Evolutionary conservation across 2,113 vertebrate species (phyloP).

Genomic region (Aix galericulata): DNA sequence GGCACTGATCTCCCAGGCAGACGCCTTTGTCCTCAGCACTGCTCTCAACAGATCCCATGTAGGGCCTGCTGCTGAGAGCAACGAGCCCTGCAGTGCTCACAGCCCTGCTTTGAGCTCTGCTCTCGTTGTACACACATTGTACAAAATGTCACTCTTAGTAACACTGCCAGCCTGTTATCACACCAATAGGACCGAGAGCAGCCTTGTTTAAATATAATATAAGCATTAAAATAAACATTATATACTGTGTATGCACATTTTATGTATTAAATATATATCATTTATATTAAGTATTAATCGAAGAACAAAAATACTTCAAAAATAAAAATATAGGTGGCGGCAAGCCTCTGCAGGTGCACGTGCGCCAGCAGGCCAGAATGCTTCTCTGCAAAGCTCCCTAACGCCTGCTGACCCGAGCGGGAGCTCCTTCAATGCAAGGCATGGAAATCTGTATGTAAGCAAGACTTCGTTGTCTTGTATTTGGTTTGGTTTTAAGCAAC

Average conservation of each 20-base stretch:
- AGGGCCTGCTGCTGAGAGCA: not conserved
- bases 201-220: not conserved
- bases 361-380: accelerated
- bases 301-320: not conserved
- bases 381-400: accelerated
- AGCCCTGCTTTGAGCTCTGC: not conserved
- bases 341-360: accelerated
- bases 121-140: accelerated
- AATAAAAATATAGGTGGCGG: no score
- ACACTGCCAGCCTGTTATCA: not conserved
- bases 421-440: no score
- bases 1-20: not conserved
- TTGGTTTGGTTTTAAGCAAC: accelerated
- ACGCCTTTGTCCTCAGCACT: not conserved
- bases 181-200: not conserved
- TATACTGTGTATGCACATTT: not conserved
- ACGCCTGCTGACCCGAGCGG: not conserved
- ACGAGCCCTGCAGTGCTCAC: not conserved
- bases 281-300: not conserved
- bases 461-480: no score
- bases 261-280: not conserved
- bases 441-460: not conserved
- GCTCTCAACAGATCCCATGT: no score
- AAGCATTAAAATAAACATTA: accelerated
- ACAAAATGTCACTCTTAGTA: not conserved